Evolutionary conservation across 2,113 vertebrate genomes (phyloP).

Genomic region (Machaerirhynchus nigripectus): DNA sequence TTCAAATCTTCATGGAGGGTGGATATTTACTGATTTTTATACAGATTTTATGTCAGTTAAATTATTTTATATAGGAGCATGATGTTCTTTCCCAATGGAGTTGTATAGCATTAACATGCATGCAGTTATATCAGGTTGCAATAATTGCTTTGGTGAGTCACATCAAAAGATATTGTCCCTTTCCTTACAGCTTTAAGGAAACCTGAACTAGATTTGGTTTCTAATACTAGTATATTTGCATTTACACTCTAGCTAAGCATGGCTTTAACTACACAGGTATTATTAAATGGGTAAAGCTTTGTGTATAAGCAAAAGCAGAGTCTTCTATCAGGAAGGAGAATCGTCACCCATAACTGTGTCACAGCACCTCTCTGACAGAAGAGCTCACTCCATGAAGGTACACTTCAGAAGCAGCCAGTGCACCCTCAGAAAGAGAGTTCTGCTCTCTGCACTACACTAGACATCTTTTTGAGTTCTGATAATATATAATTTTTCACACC

Average conservation of each 20-base stretch:
- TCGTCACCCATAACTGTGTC: not conserved
- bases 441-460: not conserved
- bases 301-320: not conserved
- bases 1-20: not conserved
- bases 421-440: not conserved
- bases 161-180: not conserved
- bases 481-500: not conserved
- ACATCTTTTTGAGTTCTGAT: not conserved
- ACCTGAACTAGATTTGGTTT: not conserved
- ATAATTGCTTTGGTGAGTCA: not conserved
- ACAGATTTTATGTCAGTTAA: not conserved
- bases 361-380: not conserved
- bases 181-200: not conserved
- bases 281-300: not conserved
- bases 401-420: not conserved
- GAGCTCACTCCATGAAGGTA: not conserved
- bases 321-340: not conserved
- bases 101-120: not conserved
- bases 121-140: not conserved
- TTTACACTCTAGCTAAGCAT: not conserved
- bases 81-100: not conserved
- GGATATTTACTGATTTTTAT: not conserved
- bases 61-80: not conserved
- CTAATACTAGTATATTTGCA: not conserved
- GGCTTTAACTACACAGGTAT: not conserved